These are phyloP conservation scores for Drosophila sproati DNA, from an alignment of 1,140 invertebrate genomes.

Conservation along the genomic window DNA sequence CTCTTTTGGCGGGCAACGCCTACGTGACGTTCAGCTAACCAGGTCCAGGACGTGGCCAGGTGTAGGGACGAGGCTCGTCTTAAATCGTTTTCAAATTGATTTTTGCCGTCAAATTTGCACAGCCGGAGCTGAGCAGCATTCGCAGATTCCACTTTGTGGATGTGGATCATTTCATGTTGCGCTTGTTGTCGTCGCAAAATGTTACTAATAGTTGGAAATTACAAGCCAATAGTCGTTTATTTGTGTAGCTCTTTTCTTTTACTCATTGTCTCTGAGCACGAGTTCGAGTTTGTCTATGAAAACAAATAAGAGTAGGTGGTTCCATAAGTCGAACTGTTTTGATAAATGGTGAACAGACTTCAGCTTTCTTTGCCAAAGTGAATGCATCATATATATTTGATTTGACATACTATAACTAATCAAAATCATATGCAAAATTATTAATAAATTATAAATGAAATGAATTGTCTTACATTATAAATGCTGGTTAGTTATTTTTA, in stretches of 20 bases:
- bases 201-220: constrained; percentile 81
- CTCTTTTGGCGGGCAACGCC: constrained; percentile 71
- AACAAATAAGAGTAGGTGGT: constrained; percentile 38
- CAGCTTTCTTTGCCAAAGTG: constrained; percentile 40
- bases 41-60: background rate
- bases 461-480: too few species aligned
- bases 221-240: constrained; percentile 77
- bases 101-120: constrained; percentile 81
- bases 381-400: constrained; percentile 63
- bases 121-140: constrained; percentile 45
- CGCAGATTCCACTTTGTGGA: constrained; percentile 9
- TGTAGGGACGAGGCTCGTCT: constrained; percentile 38
- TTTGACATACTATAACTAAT: constrained; percentile 67
- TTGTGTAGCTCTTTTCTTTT: constrained; percentile 45
- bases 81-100: constrained; percentile 82
- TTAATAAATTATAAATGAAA: background rate
- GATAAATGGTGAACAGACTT: constrained; percentile 41
- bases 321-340: constrained; percentile 8
- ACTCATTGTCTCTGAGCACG: constrained; percentile 34
- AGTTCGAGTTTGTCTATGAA: constrained; percentile 12
- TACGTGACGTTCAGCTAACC: constrained; percentile 41
- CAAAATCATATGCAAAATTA: constrained; percentile 33
- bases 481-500: background rate
- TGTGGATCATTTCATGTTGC: constrained; percentile 54
- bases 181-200: constrained; percentile 77